phyloP scores from a whole-genome alignment of 2,888 invertebrate species.

The Nomada ferruginata region DNA sequence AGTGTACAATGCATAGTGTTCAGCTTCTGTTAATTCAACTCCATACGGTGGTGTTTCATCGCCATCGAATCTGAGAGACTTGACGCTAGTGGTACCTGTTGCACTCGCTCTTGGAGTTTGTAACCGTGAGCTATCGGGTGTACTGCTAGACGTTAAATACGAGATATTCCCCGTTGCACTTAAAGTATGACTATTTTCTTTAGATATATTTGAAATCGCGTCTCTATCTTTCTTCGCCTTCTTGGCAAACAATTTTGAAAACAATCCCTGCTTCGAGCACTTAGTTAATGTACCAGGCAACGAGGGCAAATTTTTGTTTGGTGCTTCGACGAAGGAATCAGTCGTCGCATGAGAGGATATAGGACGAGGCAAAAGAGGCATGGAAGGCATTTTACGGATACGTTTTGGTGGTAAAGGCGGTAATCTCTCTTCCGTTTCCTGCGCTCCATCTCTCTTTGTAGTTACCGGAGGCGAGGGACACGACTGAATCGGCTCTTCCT shows the following conservation, averaged over 20 bases:
- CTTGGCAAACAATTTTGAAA: slow-evolving; percentile 88
- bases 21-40: slow-evolving; percentile 92
- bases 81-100: slow-evolving; percentile 73
- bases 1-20: slow-evolving; percentile 94
- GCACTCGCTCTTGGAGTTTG: slow-evolving; percentile 71
- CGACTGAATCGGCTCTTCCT: slow-evolving; percentile 79
- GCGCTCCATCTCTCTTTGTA: slow-evolving; percentile 84
- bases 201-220: slow-evolving; percentile 33
- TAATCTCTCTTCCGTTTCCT: slow-evolving; percentile 87
- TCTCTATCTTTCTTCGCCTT: slow-evolving; percentile 85
- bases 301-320: slow-evolving; percentile 86
- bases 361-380: slow-evolving; percentile 80
- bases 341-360: slow-evolving; percentile 68
- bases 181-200: slow-evolving; percentile 66
- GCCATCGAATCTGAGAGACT: slow-evolving; percentile 71
- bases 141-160: slow-evolving; percentile 57
- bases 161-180: slow-evolving; percentile 58
- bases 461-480: slow-evolving; percentile 73
- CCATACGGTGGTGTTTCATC: slow-evolving; percentile 79
- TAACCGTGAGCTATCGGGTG: slow-evolving; percentile 57
- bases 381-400: slow-evolving; percentile 82
- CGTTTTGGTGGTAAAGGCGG: slow-evolving; percentile 94
- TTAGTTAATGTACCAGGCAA: slow-evolving; percentile 85
- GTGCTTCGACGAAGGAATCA: slow-evolving; percentile 80
- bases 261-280: slow-evolving; percentile 87